A percentile compares a stretch with the other conserved stretches of the same genome.
Evolutionary conservation across 1,140 invertebrate genomes (phyloP).

Genomic region (Nautilus pompilius): DNA sequence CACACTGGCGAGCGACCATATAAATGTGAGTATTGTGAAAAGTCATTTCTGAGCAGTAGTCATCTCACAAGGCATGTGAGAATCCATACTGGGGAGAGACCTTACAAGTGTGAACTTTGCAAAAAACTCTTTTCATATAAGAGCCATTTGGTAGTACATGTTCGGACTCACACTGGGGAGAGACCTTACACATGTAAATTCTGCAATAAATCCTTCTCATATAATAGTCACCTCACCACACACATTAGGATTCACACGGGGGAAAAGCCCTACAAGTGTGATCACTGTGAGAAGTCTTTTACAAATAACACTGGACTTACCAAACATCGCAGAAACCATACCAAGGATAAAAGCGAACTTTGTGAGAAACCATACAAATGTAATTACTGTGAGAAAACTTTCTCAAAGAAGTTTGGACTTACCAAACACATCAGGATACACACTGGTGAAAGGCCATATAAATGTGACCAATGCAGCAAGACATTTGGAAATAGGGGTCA

Average conservation of each 20-base stretch:
- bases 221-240: conserved; percentile 9
- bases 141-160: conserved; percentile 40
- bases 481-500: conserved; percentile 53
- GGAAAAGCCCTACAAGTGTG: conserved; percentile 33
- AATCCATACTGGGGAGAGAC: conserved; percentile 49
- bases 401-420: conserved; percentile 3
- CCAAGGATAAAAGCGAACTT: background rate
- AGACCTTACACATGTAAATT: conserved; percentile 9
- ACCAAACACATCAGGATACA: conserved; percentile 47
- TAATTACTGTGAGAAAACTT: conserved; percentile 5
- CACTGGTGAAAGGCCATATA: conserved; percentile 22
- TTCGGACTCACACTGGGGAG: conserved; percentile 41
- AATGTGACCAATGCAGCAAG: conserved; percentile 37
- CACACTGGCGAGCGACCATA: conserved; percentile 53
- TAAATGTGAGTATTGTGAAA: conserved; percentile 52
- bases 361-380: background rate
- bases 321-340: conserved; percentile 47
- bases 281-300: conserved; percentile 5
- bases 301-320: conserved; percentile 2
- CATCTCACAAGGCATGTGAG: conserved; percentile 44
- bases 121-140: conserved; percentile 26
- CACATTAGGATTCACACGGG: conserved; percentile 50
- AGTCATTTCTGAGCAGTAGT: conserved; percentile 24
- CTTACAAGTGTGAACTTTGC: conserved; percentile 51
- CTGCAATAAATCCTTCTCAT: conserved; percentile 9